phyloP scores from a whole-genome alignment of 2,888 invertebrate species.

The Agonopterix subpropinquella region DNA sequence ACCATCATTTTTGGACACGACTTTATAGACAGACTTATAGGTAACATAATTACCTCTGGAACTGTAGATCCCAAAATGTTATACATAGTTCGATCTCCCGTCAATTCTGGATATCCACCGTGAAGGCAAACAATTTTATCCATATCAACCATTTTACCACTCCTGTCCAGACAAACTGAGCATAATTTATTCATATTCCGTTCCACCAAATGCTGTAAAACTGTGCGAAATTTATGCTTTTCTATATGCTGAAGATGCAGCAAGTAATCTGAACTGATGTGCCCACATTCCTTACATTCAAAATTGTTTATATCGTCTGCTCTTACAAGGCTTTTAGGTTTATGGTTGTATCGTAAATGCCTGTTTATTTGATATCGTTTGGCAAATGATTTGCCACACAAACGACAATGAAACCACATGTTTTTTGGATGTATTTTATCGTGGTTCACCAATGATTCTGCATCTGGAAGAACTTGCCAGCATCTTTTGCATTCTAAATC shows the following conservation, averaged over 20 bases:
- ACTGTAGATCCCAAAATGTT: conserved; percentile 43
- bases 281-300: conserved; percentile 43
- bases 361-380: conserved; percentile 39
- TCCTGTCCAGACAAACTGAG: conserved; percentile 41
- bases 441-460: conserved; percentile 46
- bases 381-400: conserved; percentile 55
- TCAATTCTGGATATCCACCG: conserved; percentile 51
- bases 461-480: conserved; percentile 45
- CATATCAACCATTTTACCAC: conserved; percentile 28
- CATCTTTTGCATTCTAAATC: conserved; percentile 56
- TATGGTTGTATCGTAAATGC: conserved; percentile 34
- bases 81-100: conserved; percentile 42
- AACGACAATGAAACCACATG: conserved; percentile 59
- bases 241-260: conserved; percentile 53
- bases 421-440: conserved; percentile 49
- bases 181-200: conserved; percentile 46
- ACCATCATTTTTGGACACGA: no score
- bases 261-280: conserved; percentile 24
- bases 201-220: conserved; percentile 43
- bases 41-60: conserved; percentile 35
- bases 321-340: conserved; percentile 5
- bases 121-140: conserved; percentile 42
- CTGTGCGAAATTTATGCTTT: conserved; percentile 55
- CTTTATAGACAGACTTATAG: no score
- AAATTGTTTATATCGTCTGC: conserved; percentile 20